Base-by-base conservation (phyloP, 2,113 vertebrate genomes). In the Mola mola region DNA sequence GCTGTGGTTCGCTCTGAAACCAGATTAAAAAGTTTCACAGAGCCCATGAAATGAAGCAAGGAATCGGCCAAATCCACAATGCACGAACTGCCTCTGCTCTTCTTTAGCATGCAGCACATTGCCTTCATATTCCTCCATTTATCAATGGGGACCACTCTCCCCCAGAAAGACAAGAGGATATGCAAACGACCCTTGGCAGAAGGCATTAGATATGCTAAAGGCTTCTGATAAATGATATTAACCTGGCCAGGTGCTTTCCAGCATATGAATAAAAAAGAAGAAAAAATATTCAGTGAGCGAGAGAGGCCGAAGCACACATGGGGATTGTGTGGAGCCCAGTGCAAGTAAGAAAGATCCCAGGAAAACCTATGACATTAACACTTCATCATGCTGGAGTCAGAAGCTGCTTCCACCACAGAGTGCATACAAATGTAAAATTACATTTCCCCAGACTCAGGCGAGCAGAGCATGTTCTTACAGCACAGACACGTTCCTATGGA, bases 131-230 rank as follows among this genome's bases (percentile, higher is more conserved):
- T 53, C 42, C 48, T 33, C 59, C 69, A 29, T 72, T 73, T 51
- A 76, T 73, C 67, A 61, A 49, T 24, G 31, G 44, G 75, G 57
- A 57, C 52, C 38, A 47, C 29, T 62, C 42, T 50, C 36, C 46
- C 28, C 10, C 20, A n/a, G 31, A 48, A 84, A 88, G 85, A 90
- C 78, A 76, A 75, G 82, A 79, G 67, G 43, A 55, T 78, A 85
- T 86, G 79, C 75, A 87, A 91, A 88, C 66, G 13, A 64, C 71
- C 74, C 61, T 59, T 72, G 79, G 88, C 81, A 90, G 81, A 75
- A 71, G 72, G 81, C 74, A 57, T 84, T 90, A 79, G 66, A 80
- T 87, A 87, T 82, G 78, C 77, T 89, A 86, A 88, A 80, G 59
- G 63, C 0, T 67, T 66, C 71, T 66, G 44, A 82, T 89, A 79